Evolutionary conservation across 2,113 vertebrate genomes (phyloP).

Genomic region (Thalassarche chlororhynchos): DNA sequence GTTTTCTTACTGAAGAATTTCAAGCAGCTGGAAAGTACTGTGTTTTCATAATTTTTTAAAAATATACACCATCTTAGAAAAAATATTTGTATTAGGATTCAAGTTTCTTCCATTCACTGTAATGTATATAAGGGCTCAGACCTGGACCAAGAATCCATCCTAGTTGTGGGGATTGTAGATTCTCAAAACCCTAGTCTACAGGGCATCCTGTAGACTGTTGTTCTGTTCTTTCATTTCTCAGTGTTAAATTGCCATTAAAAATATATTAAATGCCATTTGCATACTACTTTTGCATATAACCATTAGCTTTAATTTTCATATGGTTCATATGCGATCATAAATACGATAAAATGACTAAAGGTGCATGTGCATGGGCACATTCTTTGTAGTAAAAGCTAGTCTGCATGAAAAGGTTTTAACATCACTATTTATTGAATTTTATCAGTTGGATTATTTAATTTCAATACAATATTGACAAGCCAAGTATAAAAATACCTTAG

Average conservation of each 20-base stretch:
- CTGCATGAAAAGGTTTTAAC: background rate
- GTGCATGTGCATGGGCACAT: background rate
- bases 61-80: background rate
- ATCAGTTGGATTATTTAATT: background rate
- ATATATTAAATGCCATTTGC: background rate
- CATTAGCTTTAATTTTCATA: background rate
- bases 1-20: background rate
- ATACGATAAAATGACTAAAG: background rate
- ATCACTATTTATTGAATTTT: background rate
- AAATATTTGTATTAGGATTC: background rate
- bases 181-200: background rate
- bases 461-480: background rate
- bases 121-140: background rate
- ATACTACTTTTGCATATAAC: background rate
- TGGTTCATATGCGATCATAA: background rate
- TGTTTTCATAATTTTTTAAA: background rate
- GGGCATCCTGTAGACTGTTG: background rate
- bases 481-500: background rate
- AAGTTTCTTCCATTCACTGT: background rate
- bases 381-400: background rate
- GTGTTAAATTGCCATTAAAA: background rate
- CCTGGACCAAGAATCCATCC: background rate
- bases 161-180: background rate
- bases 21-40: background rate
- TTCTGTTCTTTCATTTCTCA: background rate